A percentile compares a stretch with the other conserved stretches of the same genome.
phyloP scores from a whole-genome alignment of 2,113 vertebrate genomes.

The Labeo catla region DNA sequence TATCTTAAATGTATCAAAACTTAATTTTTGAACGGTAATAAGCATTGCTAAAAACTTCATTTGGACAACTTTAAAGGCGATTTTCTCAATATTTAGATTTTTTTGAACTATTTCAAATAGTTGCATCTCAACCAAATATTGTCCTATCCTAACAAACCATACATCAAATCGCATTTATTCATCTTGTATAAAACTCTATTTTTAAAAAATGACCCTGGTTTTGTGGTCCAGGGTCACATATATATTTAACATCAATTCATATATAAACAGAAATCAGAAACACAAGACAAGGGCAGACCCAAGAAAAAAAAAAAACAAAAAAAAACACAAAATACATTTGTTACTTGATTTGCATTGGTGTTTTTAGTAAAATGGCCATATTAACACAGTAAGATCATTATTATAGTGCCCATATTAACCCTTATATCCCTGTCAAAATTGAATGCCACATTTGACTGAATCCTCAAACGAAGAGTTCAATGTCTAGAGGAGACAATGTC shows the following conservation, averaged over 20 bases:
- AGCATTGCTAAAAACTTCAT: too few species aligned
- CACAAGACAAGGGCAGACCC: neutral
- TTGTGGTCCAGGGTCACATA: too few species aligned
- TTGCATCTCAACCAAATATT: too few species aligned
- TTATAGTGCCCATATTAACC: neutral
- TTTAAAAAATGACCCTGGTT: too few species aligned
- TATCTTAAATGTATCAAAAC: too few species aligned
- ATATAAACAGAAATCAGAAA: neutral
- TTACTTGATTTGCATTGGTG: neutral
- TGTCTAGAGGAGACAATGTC: constrained; percentile 7
- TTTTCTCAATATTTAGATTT: too few species aligned
- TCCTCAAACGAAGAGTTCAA: neutral
- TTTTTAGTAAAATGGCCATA: neutral
- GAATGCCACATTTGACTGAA: neutral
- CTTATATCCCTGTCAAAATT: neutral
- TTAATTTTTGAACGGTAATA: too few species aligned
- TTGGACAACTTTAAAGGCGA: too few species aligned
- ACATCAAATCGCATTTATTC: too few species aligned
- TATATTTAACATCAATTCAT: neutral
- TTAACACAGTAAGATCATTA: neutral
- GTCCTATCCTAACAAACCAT: too few species aligned
- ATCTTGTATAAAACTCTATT: too few species aligned
- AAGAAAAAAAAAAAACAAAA: neutral
- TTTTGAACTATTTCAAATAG: too few species aligned
- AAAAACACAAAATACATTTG: neutral